Conservation (phyloP, 2,888 invertebrate genomes). For the Linnaemya vulpina region DNA sequence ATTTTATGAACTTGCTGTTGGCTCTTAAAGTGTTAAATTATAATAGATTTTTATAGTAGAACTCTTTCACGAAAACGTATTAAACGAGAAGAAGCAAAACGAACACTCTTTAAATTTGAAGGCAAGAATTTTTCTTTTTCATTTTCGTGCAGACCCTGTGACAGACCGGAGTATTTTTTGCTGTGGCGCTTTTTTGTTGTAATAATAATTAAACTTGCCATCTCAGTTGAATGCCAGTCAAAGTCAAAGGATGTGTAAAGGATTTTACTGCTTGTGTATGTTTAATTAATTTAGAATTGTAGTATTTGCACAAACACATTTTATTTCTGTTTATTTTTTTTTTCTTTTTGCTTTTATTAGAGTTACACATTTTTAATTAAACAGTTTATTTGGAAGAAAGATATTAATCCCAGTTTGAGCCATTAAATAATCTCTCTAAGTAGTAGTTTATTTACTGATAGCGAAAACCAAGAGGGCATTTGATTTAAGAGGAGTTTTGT, state of each 20-base stretch:
- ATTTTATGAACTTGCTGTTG: too few relatives aligned
- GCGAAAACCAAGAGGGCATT: not conserved
- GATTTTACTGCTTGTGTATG: not conserved
- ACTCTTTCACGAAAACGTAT: too few relatives aligned
- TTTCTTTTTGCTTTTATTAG: not conserved
- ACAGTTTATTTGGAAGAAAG: slow-evolving; percentile 10
- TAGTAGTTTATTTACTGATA: not conserved
- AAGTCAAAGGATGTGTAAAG: slow-evolving; percentile 19
- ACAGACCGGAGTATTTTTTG: too few relatives aligned
- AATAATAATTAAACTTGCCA: not conserved
- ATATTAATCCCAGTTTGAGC: slow-evolving; percentile 33
- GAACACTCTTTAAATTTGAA: not conserved
- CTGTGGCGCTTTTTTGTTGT: not conserved
- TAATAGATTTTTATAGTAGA: too few relatives aligned
- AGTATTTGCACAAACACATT: not conserved
- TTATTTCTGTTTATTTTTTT: not conserved
- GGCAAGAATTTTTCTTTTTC: not conserved
- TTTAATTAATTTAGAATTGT: slow-evolving; percentile 17
- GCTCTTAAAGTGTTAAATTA: too few relatives aligned
- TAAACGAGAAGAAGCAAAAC: not conserved
- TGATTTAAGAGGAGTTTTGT: not conserved
- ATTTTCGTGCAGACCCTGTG: not conserved
- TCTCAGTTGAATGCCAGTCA: not conserved
- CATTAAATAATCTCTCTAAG: not conserved
- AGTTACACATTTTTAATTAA: slow-evolving; percentile 27